Percentiles rank a stretch among this genome's conserved stretches.
phyloP scores from a whole-genome alignment of 2,797 vertebrate species.

The Gymnopithys bicolor region DNA sequence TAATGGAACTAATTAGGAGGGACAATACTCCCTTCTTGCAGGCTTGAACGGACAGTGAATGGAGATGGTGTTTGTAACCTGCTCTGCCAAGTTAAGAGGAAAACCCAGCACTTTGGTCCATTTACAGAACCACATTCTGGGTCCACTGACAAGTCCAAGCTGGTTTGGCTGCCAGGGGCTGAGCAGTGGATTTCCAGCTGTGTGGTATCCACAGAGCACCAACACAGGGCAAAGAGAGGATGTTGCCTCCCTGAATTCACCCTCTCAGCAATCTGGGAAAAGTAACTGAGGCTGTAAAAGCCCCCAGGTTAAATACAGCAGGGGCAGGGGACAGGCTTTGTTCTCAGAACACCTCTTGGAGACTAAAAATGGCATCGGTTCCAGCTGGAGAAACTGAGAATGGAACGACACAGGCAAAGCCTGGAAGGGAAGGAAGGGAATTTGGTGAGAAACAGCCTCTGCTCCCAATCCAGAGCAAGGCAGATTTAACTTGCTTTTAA shows the following conservation, averaged over 20 bases:
- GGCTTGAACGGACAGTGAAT: not conserved
- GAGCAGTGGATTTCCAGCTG: not conserved
- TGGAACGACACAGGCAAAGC: not conserved
- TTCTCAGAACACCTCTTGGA: not conserved
- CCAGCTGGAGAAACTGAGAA: constrained; percentile 8
- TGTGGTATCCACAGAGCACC: accelerated
- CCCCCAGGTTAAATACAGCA: not conserved
- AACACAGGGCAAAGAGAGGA: not conserved
- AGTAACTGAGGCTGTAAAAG: not conserved
- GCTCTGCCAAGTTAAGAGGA: not conserved
- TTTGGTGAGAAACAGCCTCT: not conserved
- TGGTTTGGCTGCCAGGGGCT: not conserved
- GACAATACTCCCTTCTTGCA: not conserved
- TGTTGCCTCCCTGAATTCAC: accelerated
- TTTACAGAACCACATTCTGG: not conserved
- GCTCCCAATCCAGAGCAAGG: not conserved
- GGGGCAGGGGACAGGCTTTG: constrained; percentile 6
- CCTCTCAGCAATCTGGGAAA: not conserved
- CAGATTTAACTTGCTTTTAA: not conserved
- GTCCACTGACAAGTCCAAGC: not conserved
- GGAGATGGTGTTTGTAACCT: not conserved
- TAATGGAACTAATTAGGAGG: not conserved
- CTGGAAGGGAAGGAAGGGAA: not conserved
- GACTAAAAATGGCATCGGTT: not conserved
- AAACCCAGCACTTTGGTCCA: not conserved